These are phyloP conservation scores for Brachionus koreanus DNA, from an alignment of 1,140 invertebrate species.

Conservation along the genomic window DNA sequence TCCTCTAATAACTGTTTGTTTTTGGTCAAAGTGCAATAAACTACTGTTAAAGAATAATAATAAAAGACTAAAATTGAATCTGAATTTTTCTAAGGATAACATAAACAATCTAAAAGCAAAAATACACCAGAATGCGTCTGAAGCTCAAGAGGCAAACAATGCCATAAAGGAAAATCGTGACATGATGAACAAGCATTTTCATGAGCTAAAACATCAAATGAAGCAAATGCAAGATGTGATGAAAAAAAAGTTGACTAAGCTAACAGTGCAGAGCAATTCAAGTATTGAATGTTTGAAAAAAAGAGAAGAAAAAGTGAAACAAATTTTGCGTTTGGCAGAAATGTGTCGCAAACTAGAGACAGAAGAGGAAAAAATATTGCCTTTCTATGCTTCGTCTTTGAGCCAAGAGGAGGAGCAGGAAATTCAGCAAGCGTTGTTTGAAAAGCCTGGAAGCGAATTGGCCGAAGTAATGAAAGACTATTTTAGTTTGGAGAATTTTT, in stretches of 20 bases:
- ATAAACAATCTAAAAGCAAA: conserved; percentile 34
- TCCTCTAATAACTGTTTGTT: too few species aligned
- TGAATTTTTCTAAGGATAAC: conserved; percentile 17
- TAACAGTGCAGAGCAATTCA: conserved; percentile 55
- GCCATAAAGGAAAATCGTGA: conserved; percentile 49
- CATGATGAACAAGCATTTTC: conserved; percentile 54
- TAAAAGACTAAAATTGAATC: too few species aligned
- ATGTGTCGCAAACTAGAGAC: conserved; percentile 59
- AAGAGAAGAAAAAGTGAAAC: conserved; percentile 50
- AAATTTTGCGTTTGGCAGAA: conserved; percentile 54
- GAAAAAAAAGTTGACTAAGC: conserved; percentile 54
- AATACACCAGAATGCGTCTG: not conserved
- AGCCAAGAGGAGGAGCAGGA: conserved; percentile 56
- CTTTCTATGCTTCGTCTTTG: conserved; percentile 58
- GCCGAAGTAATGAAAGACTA: conserved; percentile 46
- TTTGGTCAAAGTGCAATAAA: too few species aligned
- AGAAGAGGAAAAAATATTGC: conserved; percentile 60
- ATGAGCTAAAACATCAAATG: conserved; percentile 57
- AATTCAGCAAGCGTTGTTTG: conserved; percentile 51
- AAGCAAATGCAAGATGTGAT: conserved; percentile 55
- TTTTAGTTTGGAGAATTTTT: conserved; percentile 55
- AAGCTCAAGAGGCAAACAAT: conserved; percentile 32
- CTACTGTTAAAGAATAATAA: too few species aligned
- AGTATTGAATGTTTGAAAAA: conserved; percentile 54
- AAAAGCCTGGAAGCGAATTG: conserved; percentile 52